Conservation (phyloP, 2,888 invertebrate species). For the Melanargia galathea region DNA sequence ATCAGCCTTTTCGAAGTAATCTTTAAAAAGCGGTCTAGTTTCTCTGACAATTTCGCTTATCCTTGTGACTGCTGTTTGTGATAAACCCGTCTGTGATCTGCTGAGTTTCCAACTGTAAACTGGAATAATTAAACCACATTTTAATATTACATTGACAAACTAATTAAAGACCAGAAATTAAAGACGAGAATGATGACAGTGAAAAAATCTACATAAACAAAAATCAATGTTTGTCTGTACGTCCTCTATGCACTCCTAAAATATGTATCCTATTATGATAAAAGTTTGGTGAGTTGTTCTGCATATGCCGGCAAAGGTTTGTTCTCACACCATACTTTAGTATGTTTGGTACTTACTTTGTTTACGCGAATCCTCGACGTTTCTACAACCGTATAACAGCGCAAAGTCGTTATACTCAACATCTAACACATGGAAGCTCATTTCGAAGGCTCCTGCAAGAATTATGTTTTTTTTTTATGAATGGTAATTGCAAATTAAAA, state of each 20-base stretch:
- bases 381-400: conserved; percentile 84
- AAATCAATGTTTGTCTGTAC: no score
- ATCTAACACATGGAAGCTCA: conserved; percentile 83
- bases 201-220: no score
- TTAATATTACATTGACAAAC: no score
- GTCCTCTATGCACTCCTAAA: no score
- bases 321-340: no score
- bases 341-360: conserved; percentile 56
- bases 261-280: no score
- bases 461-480: background rate
- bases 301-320: no score
- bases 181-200: no score
- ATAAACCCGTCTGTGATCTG: conserved; percentile 52
- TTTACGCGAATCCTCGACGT: conserved; percentile 49
- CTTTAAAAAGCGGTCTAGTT: conserved; percentile 56
- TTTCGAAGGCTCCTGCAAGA: conserved; percentile 55
- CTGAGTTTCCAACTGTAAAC: conserved; percentile 73
- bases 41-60: conserved; percentile 51
- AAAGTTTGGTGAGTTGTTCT: no score
- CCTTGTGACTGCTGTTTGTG: conserved; percentile 45
- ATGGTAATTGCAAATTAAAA: no score
- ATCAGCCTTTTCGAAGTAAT: conserved; percentile 57
- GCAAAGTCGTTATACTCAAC: conserved; percentile 85
- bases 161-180: no score
- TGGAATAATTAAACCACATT: conserved; percentile 42